Evolutionary conservation across 2,797 vertebrate genomes (phyloP), one percentile per base, ranked within the genome.

Genomic region (Balearica regulorum): DNA sequence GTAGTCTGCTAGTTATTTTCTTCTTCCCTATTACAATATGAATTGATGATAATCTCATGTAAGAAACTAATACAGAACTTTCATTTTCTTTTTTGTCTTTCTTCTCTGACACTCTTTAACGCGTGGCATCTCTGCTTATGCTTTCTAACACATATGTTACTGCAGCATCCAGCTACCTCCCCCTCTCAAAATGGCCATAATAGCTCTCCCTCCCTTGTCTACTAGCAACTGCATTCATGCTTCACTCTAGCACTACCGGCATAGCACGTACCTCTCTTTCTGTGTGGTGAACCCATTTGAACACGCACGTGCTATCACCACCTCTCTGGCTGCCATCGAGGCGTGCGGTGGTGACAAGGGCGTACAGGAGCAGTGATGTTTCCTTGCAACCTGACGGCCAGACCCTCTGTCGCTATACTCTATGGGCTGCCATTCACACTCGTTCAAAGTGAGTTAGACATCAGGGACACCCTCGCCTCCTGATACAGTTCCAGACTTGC

Each of bases 291-390:
- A 57, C 9, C 41, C 18, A 8, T 29, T 5, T 61, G 41, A 87
- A 71, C 12, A 20, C 1, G 4, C 9, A 11, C n/a, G 5, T 6
- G 6, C 62, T 25, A 4, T 6, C 39, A 20, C 11, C 16, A 13
- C 22, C 31, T 84, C 64, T 89, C 21, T n/a, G 5, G 0, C 16
- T 33, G 31, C 16, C 16, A 13, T 4, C 8, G 6, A 61, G 55
- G 41, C 53, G 44, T 68, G 28, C 29, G 0, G 0, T 33, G 48
- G 54, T 8, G 9, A 24, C 53, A 55, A 15, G 46, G n/a, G 13
- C 24, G 20, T 31, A 37, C 17, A 33, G 26, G 22, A 86, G 26
- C 28, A 61, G 16, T 24, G 12, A 26, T 28, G 17, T 26, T 71
- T 44, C 39, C 43, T 76, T 54, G 68, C 24, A 53, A 20, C 13